These are phyloP conservation scores for Agrilus biguttatus DNA, from an alignment of 2,888 invertebrate species.

Conservation along the genomic window DNA sequence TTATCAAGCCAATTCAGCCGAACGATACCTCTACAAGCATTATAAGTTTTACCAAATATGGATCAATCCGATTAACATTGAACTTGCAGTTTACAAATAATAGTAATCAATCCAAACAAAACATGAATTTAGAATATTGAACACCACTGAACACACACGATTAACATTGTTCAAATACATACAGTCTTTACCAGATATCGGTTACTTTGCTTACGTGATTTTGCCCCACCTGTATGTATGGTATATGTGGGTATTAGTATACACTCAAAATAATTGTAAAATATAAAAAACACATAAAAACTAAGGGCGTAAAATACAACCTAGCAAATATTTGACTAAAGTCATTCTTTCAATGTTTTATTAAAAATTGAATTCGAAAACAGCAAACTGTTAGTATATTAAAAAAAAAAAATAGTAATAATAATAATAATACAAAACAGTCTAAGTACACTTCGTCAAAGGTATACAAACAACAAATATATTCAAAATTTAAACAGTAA, in stretches of 20 bases:
- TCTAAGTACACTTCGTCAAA: conserved; percentile 27
- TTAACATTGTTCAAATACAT: conserved; percentile 34
- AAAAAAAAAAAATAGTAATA: conserved; percentile 15
- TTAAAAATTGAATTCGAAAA: conserved; percentile 22
- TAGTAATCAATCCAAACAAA: conserved; percentile 24
- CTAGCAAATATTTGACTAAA: conserved; percentile 25
- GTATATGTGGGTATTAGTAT: conserved; percentile 35
- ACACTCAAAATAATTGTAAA: conserved; percentile 27
- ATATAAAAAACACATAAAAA: conserved; percentile 26
- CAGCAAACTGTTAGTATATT: conserved; percentile 27
- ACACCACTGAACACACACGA: conserved; percentile 35
- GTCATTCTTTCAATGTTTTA: conserved; percentile 25
- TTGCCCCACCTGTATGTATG: conserved; percentile 36
- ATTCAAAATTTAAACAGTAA: conserved; percentile 11
- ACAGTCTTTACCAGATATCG: conserved; percentile 34
- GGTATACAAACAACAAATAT: conserved; percentile 13
- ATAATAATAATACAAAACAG: conserved; percentile 13
- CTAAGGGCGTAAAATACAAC: conserved; percentile 26
- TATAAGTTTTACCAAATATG: too few relatives aligned
- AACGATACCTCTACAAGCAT: too few relatives aligned
- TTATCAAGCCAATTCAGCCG: too few relatives aligned
- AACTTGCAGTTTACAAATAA: conserved; percentile 31
- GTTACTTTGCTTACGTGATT: conserved; percentile 36
- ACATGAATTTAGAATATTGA: conserved; percentile 27
- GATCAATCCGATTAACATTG: conserved; percentile 19